Conservation (phyloP, 2,888 invertebrate species). For the Rhingia campestris region DNA sequence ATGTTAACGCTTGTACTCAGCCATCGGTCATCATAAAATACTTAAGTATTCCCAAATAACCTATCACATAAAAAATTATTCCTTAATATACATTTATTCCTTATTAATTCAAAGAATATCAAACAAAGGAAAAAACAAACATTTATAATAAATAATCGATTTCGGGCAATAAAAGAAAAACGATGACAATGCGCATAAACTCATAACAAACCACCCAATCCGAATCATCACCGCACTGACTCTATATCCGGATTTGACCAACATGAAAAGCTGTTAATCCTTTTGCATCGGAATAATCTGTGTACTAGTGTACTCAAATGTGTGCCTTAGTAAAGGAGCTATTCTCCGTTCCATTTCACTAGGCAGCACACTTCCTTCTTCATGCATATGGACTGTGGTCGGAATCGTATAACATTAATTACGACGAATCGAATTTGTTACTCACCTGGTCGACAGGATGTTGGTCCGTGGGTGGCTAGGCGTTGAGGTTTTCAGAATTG, state of each 20-base stretch:
- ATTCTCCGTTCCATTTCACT: slow-evolving; percentile 13
- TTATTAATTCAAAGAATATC: slow-evolving; percentile 18
- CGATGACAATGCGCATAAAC: slow-evolving; percentile 36
- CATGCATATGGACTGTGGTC: slow-evolving; percentile 64
- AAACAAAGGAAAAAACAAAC: background rate
- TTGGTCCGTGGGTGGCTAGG: slow-evolving; percentile 8
- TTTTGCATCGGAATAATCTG: slow-evolving; percentile 60
- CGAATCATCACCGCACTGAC: background rate
- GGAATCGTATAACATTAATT: slow-evolving; percentile 71
- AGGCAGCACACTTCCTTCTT: slow-evolving; percentile 29
- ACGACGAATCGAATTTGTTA: slow-evolving; percentile 72
- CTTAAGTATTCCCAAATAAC: background rate
- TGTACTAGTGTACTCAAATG: background rate
- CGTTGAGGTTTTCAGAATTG: background rate
- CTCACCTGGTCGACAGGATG: slow-evolving; percentile 71
- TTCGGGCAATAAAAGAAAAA: slow-evolving; percentile 25
- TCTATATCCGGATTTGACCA: slow-evolving; percentile 27
- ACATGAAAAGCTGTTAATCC: slow-evolving; percentile 72
- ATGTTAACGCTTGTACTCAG: too few species aligned
- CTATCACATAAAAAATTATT: slow-evolving; percentile 20
- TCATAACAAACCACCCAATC: slow-evolving; percentile 33
- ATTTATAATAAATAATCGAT: slow-evolving; percentile 56
- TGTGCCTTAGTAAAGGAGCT: slow-evolving; percentile 12
- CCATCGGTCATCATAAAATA: too few species aligned
- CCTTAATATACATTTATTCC: slow-evolving; percentile 9